Conservation (phyloP, 2,888 invertebrate species). For the Hypselothyrea guttata region DNA sequence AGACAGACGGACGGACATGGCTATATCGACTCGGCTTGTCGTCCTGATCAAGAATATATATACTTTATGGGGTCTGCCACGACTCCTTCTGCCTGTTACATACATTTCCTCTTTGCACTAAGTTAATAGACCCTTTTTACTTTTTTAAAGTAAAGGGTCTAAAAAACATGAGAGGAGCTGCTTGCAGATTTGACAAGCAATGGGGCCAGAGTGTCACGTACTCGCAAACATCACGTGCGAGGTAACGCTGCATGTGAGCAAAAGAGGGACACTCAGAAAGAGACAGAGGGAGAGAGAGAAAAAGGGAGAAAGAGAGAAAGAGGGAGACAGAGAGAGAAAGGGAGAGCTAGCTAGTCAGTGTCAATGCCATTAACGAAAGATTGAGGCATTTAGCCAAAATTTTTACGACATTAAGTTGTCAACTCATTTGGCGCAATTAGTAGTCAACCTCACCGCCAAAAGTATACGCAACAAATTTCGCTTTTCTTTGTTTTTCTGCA, state of each 20-base stretch:
- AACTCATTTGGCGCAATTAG: constrained; percentile 78
- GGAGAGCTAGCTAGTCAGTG: constrained; percentile 31
- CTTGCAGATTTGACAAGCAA: constrained; percentile 64
- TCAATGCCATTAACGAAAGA: constrained; percentile 68
- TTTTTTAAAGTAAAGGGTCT: too few species aligned
- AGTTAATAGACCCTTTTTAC: too few species aligned
- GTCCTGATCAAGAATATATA: too few species aligned
- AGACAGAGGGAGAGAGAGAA: neutral
- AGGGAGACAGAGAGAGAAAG: neutral
- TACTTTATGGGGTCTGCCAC: too few species aligned
- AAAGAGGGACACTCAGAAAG: neutral
- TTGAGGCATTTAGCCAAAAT: constrained; percentile 74
- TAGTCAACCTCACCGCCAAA: constrained; percentile 23
- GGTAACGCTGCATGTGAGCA: constrained; percentile 7
- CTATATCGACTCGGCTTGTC: too few species aligned
- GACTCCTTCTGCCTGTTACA: too few species aligned
- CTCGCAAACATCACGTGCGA: constrained; percentile 45
- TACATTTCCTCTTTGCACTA: too few species aligned
- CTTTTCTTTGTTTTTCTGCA: constrained; percentile 17
- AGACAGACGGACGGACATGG: too few species aligned
- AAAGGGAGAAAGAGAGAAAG: neutral
- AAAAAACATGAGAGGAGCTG: constrained; percentile 25
- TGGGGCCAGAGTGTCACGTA: constrained; percentile 58
- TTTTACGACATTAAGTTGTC: constrained; percentile 77
- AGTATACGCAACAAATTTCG: too few species aligned